Evolutionary conservation across 2,113 vertebrate genomes (phyloP).

Genomic region (Athene noctua): DNA sequence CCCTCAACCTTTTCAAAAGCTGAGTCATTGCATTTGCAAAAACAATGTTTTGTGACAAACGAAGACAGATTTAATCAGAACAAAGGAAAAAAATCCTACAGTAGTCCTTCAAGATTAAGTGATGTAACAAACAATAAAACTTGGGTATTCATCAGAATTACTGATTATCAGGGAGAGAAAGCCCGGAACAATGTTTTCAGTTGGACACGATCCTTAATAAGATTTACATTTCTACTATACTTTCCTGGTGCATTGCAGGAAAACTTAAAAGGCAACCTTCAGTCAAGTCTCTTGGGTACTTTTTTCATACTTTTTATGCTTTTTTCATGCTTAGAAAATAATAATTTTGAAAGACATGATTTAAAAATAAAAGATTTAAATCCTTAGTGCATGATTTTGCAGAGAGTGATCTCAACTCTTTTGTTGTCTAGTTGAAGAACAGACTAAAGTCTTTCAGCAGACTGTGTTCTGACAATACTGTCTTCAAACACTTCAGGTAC

Average conservation of each 20-base stretch:
- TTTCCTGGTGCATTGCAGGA: neutral
- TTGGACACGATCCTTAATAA: neutral
- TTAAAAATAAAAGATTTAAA: neutral
- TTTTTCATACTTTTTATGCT: neutral
- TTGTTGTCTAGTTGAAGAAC: neutral
- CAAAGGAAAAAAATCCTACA: neutral
- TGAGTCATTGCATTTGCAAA: neutral
- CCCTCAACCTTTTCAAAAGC: constrained; percentile 24
- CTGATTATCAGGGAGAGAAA: neutral
- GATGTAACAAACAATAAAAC: neutral
- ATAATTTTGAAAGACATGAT: neutral
- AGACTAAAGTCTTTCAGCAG: neutral
- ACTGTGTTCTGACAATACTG: neutral
- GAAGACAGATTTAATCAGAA: constrained; percentile 10
- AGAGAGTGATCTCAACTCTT: neutral
- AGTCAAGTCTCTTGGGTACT: neutral
- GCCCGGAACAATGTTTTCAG: neutral
- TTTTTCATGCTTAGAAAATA: neutral
- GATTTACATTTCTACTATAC: neutral
- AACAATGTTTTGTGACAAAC: constrained; percentile 5
- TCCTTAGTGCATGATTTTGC: neutral
- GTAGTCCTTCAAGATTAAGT: neutral
- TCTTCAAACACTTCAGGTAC: neutral
- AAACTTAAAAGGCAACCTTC: constrained; percentile 18
- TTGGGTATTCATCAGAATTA: neutral